These are phyloP conservation scores for Yponomeuta plumbellus DNA, from an alignment of 2,888 invertebrate species.

Conservation along the genomic window DNA sequence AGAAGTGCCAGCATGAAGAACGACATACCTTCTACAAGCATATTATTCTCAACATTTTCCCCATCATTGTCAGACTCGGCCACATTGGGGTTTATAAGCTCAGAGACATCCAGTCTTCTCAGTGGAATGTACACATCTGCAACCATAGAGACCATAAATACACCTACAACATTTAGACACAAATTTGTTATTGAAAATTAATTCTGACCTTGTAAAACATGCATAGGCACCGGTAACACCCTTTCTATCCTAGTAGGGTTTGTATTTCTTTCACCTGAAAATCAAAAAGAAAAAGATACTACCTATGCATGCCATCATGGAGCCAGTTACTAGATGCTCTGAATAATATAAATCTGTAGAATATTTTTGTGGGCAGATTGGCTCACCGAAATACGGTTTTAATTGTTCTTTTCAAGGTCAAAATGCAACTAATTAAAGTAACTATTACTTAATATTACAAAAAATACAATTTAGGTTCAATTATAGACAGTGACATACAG, in stretches of 20 bases:
- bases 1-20: neutral
- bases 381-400: no score
- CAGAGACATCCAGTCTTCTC: slow-evolving; percentile 52
- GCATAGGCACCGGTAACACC: slow-evolving; percentile 47
- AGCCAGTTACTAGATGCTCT: no score
- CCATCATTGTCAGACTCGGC: slow-evolving; percentile 23
- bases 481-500: no score
- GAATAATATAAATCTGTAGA: no score
- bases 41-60: slow-evolving; percentile 40
- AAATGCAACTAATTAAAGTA: no score
- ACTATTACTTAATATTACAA: no score
- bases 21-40: slow-evolving; percentile 42
- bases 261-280: slow-evolving; percentile 30
- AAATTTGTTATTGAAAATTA: no score
- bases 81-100: slow-evolving; percentile 29
- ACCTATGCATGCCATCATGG: no score
- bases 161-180: no score
- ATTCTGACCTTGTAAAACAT: slow-evolving; percentile 57
- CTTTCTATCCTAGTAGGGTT: slow-evolving; percentile 43
- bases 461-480: no score
- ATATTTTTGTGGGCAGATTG: no score
- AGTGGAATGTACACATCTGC: slow-evolving; percentile 64
- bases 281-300: neutral
- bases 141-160: slow-evolving; percentile 22
- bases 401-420: no score